These are phyloP conservation scores for Zaprionus gabonicus DNA, from an alignment of 1,140 invertebrate species.

Conservation along the genomic window DNA sequence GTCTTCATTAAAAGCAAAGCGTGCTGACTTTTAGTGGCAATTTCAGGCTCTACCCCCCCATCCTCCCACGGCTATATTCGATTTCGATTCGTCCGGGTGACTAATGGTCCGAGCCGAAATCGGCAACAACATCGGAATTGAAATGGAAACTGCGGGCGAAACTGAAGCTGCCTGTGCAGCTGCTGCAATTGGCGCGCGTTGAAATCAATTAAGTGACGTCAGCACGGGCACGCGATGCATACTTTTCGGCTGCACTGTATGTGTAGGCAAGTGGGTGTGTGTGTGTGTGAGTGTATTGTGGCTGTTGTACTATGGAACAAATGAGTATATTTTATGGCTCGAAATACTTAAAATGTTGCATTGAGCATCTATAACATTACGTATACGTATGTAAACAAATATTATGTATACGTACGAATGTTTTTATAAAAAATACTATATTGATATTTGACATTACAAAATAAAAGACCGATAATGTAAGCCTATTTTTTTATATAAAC, in stretches of 20 bases:
- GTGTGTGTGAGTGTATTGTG: not conserved
- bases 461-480: too few relatives aligned
- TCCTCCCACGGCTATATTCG: not conserved
- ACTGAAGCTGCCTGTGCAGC: not conserved
- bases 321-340: not conserved
- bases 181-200: constrained; percentile 22
- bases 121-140: not conserved
- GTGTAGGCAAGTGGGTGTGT: not conserved
- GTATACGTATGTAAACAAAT: too few relatives aligned
- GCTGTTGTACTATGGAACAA: not conserved
- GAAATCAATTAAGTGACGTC: constrained; percentile 44
- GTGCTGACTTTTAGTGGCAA: not conserved
- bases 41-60: too few relatives aligned
- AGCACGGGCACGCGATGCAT: constrained; percentile 23
- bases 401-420: too few relatives aligned
- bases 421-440: too few relatives aligned
- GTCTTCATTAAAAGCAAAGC: not conserved
- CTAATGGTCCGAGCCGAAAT: constrained; percentile 1
- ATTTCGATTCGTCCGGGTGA: not conserved
- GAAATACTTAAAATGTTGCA: not conserved
- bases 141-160: constrained; percentile 3
- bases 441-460: too few relatives aligned
- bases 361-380: not conserved
- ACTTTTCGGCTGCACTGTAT: constrained; percentile 20
- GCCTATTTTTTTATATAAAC: too few relatives aligned